Evolutionary conservation across 2,797 vertebrate species (phyloP).

Genomic region (Hafferia zeledoni): DNA sequence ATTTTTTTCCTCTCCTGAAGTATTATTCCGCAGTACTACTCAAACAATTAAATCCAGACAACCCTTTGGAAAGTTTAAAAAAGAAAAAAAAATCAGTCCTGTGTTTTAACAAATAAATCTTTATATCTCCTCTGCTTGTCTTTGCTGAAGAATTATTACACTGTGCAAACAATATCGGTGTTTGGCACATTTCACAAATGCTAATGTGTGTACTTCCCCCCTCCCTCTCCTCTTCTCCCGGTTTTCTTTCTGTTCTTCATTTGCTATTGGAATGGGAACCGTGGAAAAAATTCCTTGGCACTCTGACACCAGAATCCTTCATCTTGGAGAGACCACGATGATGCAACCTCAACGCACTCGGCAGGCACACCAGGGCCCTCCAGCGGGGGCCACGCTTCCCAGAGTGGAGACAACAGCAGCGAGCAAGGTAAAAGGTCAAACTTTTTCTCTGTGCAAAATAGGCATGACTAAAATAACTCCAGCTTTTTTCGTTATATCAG

Average conservation of each 20-base stretch:
- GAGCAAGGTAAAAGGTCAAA: constrained; percentile 94
- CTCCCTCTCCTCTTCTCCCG: constrained; percentile 58
- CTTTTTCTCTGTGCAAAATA: constrained; percentile 73
- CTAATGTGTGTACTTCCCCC: constrained; percentile 81
- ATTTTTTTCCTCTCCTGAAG: neutral
- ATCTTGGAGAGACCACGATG: constrained; percentile 99
- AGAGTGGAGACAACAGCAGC: constrained; percentile 99
- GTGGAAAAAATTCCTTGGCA: constrained; percentile 76
- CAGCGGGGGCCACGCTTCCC: constrained; percentile 98
- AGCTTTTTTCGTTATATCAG: constrained; percentile 71
- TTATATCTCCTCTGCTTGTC: constrained; percentile 17
- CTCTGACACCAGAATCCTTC: constrained; percentile 93
- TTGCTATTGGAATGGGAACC: constrained; percentile 78
- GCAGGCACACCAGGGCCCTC: constrained; percentile 99
- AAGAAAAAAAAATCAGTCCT: neutral
- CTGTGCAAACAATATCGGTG: constrained; percentile 15
- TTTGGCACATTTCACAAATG: constrained; percentile 71
- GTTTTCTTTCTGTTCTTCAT: constrained; percentile 74
- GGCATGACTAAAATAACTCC: constrained; percentile 76
- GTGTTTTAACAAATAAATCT: constrained; percentile 21
- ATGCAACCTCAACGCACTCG: constrained; percentile 98
- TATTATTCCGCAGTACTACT: neutral
- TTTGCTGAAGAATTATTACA: constrained; percentile 49
- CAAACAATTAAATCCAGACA: constrained; percentile 1
- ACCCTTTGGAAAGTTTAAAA: neutral